phyloP scores from a whole-genome alignment of 1,140 invertebrate genomes.

The Melipona quadrifasciata region DNA sequence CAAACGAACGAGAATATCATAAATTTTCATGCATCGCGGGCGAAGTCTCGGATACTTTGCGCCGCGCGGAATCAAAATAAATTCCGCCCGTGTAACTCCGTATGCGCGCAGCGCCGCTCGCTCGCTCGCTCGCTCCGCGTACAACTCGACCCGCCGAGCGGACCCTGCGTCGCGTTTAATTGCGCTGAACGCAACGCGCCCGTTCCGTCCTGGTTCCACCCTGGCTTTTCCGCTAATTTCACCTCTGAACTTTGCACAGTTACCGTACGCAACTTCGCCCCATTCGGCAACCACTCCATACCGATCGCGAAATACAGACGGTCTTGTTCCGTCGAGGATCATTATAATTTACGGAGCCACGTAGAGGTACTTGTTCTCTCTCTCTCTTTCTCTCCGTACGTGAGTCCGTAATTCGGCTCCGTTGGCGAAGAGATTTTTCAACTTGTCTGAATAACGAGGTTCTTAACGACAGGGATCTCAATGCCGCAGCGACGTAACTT shows the following conservation, averaged over 20 bases:
- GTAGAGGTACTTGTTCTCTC: no score
- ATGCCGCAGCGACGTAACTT: not conserved
- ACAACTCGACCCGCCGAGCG: not conserved
- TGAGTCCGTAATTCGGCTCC: not conserved
- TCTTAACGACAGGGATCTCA: not conserved
- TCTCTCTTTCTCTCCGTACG: no score
- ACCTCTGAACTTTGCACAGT: not conserved
- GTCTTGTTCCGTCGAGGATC: not conserved
- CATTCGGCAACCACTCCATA: not conserved
- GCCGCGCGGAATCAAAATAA: slow-evolving; percentile 26
- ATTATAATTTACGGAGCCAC: not conserved
- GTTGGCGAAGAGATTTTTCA: not conserved
- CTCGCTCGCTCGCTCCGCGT: not conserved
- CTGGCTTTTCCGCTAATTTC: slow-evolving; percentile 22
- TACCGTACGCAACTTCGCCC: not conserved
- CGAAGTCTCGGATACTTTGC: slow-evolving; percentile 35
- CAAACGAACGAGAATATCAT: slow-evolving; percentile 30
- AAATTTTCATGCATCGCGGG: slow-evolving; percentile 40
- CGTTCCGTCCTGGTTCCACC: not conserved
- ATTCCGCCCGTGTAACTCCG: slow-evolving; percentile 22
- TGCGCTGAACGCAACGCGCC: slow-evolving; percentile 9
- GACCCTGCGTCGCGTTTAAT: not conserved
- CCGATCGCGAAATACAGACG: not conserved
- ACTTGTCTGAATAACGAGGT: not conserved
- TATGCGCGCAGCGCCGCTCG: no score